Conservation (phyloP, 2,113 vertebrate species). For the Microcebus ravelobensis region DNA sequence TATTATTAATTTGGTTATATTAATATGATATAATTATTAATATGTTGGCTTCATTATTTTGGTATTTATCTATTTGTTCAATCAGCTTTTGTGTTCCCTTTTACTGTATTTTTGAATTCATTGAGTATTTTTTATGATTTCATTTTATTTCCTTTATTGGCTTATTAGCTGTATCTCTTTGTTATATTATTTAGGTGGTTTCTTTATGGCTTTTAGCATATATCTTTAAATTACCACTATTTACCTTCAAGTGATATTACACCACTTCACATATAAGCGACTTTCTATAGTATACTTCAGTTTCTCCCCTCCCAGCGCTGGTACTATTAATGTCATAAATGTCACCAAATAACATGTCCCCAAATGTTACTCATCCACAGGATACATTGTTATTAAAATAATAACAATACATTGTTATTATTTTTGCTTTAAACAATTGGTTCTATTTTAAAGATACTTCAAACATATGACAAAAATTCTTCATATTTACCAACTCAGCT, state of each 20-base stretch:
- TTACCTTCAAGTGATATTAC: not conserved
- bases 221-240: not conserved
- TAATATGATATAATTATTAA: too few relatives aligned
- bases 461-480: not conserved
- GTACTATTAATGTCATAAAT: not conserved
- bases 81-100: not conserved
- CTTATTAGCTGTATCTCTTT: not conserved
- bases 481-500: not conserved
- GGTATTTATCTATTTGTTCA: not conserved
- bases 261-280: not conserved
- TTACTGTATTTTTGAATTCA: not conserved
- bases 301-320: not conserved
- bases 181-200: too few relatives aligned
- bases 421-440: not conserved
- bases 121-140: not conserved
- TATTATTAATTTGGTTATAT: too few relatives aligned
- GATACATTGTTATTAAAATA: not conserved
- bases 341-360: not conserved
- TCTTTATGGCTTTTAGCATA: too few relatives aligned
- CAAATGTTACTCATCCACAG: not conserved
- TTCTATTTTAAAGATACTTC: not conserved
- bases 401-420: not conserved
- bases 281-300: not conserved
- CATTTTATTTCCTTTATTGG: not conserved
- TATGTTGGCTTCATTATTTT: not conserved